Base-by-base conservation (phyloP, 2,113 vertebrate species). In the Prunella fulvescens region DNA sequence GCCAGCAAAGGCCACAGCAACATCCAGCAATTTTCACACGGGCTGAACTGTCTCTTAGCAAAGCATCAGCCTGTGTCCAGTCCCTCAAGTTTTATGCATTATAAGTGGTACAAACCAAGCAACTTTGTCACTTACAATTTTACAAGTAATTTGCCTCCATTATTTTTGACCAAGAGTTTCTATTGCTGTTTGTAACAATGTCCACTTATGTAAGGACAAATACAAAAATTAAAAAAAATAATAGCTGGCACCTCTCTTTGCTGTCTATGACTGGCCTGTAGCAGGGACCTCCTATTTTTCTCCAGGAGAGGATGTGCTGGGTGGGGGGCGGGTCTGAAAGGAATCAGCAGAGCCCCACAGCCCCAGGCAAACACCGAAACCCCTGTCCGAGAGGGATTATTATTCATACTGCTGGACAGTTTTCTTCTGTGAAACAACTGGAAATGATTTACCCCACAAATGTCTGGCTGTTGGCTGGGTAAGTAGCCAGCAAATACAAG, bases 391-490 rank as follows among this genome's bases (percentile, higher is more conserved):
- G 72, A 81, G 56, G 72, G 84, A 92, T 81, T 88, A 93, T 83
- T 73, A 90, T 96, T 94, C 91, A 81, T 90, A 76, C 20, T 90
- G 45, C 83, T 93, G 72, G 86, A 94, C 86, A 92, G 57, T 92
- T 90, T 67, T 95, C 72, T 94, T 90, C 93, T 96, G 96, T 95
- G 94, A 94, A 96, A 95, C 96, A 97, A 96, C 92, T 97, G 95
- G 94, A 95, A 96, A 84, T 97, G 25, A 97, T 97, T 96, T 95
- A 96, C 94, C 94, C 95, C 95, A 92, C 86, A 96, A 97, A 96
- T 50, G 96, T 92, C 88, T 97, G 92, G 71, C 93, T 96, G 94
- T 94, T 94, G 88, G 83, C 95, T 94, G 94, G 90, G 94, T 97
- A 84, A 93, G 79, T 93, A 97, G 96, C 95, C 95, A 97, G 95